Conservation (phyloP, 2,797 vertebrate genomes). For the Sebastiscus albofasciatus region DNA sequence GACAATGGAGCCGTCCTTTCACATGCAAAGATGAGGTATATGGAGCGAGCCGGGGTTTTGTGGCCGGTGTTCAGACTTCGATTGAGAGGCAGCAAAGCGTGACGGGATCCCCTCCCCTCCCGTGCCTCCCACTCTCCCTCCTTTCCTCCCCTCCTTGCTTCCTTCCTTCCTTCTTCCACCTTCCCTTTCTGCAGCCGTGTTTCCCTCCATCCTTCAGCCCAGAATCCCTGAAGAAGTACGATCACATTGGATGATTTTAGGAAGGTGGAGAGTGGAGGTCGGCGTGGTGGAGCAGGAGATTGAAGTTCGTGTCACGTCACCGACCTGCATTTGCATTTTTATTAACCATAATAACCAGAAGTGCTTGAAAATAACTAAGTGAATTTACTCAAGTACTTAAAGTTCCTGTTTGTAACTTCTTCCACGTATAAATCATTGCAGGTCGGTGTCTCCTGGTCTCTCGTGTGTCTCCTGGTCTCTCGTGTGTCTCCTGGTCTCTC, state of each 20-base stretch:
- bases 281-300: neutral
- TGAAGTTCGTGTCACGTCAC: neutral
- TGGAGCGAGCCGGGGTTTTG: conserved; percentile 77
- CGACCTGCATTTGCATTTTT: neutral
- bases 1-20: conserved; percentile 78
- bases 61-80: conserved; percentile 71
- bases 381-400: no score
- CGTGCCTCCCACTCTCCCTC: conserved; percentile 39
- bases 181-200: conserved; percentile 1
- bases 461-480: no score
- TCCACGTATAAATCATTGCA: no score
- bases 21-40: conserved; percentile 82
- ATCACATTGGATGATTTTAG: neutral
- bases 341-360: neutral
- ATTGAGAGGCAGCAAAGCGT: conserved; percentile 82
- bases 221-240: accelerated
- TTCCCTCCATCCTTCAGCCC: conserved; percentile 23
- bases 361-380: neutral
- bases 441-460: no score
- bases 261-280: neutral
- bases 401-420: no score
- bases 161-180: conserved; percentile 13
- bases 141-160: conserved; percentile 11
- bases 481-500: no score
- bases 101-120: conserved; percentile 61